Conservation (phyloP, 2,113 vertebrate genomes). For the Rattus rattus region DNA sequence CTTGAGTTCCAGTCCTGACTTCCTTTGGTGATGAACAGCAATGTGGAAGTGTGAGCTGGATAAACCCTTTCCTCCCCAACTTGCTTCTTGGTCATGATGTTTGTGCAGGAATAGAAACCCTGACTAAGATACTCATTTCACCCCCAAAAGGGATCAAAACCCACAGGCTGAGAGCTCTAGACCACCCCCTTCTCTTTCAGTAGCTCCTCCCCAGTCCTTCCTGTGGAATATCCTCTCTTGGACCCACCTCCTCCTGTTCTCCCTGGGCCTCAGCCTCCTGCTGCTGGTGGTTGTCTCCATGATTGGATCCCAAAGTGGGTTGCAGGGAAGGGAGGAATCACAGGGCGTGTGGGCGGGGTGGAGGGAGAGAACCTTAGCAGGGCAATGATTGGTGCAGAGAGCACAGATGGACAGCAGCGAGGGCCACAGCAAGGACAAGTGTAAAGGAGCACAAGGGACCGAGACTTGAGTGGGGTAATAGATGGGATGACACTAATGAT, state of each 20-base stretch:
- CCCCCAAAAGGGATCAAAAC: not conserved
- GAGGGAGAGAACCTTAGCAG: no score
- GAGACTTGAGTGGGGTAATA: no score
- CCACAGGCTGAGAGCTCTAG: not conserved
- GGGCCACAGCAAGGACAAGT: not conserved
- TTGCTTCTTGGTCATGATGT: no score
- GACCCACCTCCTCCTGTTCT: slow-evolving; percentile 55
- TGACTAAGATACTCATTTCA: not conserved
- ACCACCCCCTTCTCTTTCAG: slow-evolving; percentile 38
- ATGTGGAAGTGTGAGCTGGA: no score
- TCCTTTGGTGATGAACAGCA: no score
- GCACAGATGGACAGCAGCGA: not conserved
- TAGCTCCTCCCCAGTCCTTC: not conserved
- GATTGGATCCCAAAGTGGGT: slow-evolving; percentile 79
- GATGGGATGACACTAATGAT: not conserved
- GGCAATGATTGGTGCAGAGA: not conserved
- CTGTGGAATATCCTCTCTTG: slow-evolving; percentile 22
- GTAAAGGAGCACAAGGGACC: not conserved
- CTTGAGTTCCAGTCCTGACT: no score
- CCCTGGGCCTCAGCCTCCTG: slow-evolving; percentile 69
- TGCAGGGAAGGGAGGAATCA: not conserved
- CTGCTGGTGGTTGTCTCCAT: slow-evolving; percentile 73
- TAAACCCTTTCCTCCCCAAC: no score
- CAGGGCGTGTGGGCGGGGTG: no score
- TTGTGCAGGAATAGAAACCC: no score